Percentiles rank a stretch among this genome's conserved stretches.
These are phyloP conservation scores for Erannis defoliaria DNA, from an alignment of 2,888 invertebrate species.

Conservation along the genomic window DNA sequence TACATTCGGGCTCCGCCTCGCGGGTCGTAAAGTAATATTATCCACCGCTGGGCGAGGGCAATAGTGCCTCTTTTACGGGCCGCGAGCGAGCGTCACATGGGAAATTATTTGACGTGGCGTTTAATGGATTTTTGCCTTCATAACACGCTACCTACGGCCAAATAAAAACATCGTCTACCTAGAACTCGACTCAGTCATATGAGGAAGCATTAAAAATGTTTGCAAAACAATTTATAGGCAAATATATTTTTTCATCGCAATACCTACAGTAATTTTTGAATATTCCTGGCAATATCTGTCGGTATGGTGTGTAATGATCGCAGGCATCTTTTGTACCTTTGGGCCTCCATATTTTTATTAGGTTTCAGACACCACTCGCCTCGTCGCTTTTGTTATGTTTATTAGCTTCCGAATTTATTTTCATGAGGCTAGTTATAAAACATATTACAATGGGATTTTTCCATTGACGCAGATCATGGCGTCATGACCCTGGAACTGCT, in stretches of 20 bases:
- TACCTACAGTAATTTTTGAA: conserved; percentile 14
- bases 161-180: conserved; percentile 76
- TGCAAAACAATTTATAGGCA: conserved; percentile 36
- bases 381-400: conserved; percentile 43
- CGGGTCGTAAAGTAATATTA: conserved; percentile 85
- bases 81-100: conserved; percentile 85
- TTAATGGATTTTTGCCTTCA: conserved; percentile 87
- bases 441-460: no score
- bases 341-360: conserved; percentile 44
- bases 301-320: conserved; percentile 35
- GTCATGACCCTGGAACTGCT: conserved; percentile 88
- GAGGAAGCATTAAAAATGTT: conserved; percentile 51
- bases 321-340: conserved; percentile 39
- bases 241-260: conserved; percentile 1
- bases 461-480: conserved; percentile 62
- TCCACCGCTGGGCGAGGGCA: conserved; percentile 82
- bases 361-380: conserved; percentile 38
- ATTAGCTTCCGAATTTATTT: conserved; percentile 23
- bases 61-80: conserved; percentile 86
- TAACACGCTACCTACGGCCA: conserved; percentile 82
- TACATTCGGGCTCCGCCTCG: conserved; percentile 80
- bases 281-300: conserved; percentile 32
- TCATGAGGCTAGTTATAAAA: background rate
- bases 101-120: conserved; percentile 87
- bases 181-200: conserved; percentile 56